Conservation (phyloP, 2,888 invertebrate species). For the Athalia cordata region DNA sequence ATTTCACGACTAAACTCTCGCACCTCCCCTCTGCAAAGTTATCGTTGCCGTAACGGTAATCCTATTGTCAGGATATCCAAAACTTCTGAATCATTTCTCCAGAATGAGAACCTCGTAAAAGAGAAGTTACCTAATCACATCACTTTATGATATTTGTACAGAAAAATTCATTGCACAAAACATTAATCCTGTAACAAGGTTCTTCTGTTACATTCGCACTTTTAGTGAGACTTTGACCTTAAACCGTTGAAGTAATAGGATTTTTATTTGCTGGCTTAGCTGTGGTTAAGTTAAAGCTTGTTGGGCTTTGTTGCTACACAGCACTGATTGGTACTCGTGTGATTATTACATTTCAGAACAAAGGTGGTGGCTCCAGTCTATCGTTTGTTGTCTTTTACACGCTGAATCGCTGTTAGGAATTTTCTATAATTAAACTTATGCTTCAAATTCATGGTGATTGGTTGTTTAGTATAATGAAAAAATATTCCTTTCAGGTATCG, state of each 20-base stretch:
- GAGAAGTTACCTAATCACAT: too few relatives aligned
- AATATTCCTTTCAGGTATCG: constrained; percentile 40
- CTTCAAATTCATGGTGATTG: constrained; percentile 51
- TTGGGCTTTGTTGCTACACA: constrained; percentile 69
- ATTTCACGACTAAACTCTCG: neutral
- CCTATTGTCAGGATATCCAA: constrained; percentile 1
- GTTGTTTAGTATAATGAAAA: constrained; percentile 44
- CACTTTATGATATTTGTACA: too few relatives aligned
- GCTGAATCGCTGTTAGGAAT: constrained; percentile 51
- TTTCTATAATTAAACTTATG: constrained; percentile 49
- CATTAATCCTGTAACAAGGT: constrained; percentile 9
- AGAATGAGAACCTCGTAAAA: neutral
- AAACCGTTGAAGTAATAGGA: neutral
- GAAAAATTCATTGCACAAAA: constrained; percentile 15
- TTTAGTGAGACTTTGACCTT: constrained; percentile 38
- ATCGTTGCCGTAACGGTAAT: neutral
- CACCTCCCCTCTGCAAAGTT: neutral
- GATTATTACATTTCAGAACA: constrained; percentile 68
- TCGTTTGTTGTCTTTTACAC: constrained; percentile 52
- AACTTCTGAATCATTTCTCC: neutral
- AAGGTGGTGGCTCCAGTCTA: constrained; percentile 64
- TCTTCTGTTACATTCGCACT: constrained; percentile 19
- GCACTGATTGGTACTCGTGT: constrained; percentile 67
- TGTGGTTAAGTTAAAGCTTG: constrained; percentile 58
- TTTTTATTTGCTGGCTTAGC: constrained; percentile 28